Evolutionary conservation across 2,113 vertebrate species (phyloP), one percentile per base, ranked within the genome.

Genomic region (Zingel zingel): DNA sequence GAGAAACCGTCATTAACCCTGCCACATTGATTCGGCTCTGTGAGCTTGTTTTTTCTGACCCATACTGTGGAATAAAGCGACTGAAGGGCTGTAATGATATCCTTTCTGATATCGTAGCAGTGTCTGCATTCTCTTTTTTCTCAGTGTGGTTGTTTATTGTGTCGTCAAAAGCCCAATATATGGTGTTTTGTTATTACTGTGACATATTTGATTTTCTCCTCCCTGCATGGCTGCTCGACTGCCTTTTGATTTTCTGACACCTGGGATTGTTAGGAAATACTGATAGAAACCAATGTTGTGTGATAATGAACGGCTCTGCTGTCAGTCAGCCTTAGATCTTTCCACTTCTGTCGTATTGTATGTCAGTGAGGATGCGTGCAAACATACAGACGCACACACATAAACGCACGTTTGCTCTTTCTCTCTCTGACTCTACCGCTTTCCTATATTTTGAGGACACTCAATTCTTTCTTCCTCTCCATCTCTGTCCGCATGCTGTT

Each of bases 1-100:
- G 84, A 91, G 90, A 89, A 91, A 90, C 91, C 75, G 89, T 93
- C 89, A 93, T 95, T 94, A 94, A 95, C 93, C 93, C 90, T 84
- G 92, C 92, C 93, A 93, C 81, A 86, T 86, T 86, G 91, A 93
- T 91, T 94, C 88, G 86, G 82, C 74, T 72, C 80, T 78, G 69
- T 82, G 71, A 70, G 62, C 64, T 79, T 89, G 86, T 75, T 86
- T 92, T 79, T 72, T 65, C 78, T 90, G 91, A 93, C 85, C 88
- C 88, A 59, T 71, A 30, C 83, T 78, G 90, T 39, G 79, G 69
- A 86, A 88, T 81, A 90, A 92, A 91, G 80, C 51, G 7, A 54
- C 66, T 73, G 78, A 81, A 68, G 45, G 70, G 81, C 79, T 83
- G 54, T 82, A 84, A 91, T 89, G 75, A 92, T 77, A 82, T 86